A percentile compares a stretch with the other conserved stretches of the same genome.
phyloP scores from a whole-genome alignment of 2,113 vertebrate genomes.

The Lasiurus cinereus region DNA sequence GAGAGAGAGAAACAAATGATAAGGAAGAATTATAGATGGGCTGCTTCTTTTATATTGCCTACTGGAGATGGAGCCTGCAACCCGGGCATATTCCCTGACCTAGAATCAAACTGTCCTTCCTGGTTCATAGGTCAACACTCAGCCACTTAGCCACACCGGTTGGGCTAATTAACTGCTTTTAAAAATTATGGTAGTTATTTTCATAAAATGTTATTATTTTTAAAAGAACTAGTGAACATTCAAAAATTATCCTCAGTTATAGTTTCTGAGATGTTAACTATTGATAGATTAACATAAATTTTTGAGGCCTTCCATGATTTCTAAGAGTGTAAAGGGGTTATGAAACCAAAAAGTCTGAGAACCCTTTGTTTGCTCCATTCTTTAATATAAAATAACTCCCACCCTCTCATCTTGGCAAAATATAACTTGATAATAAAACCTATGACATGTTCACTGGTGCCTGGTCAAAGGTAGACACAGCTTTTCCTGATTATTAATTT shows the following conservation, averaged over 20 bases:
- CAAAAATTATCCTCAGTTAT: not conserved
- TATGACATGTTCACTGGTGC: not conserved
- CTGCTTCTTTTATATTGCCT: no score
- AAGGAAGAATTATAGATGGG: no score
- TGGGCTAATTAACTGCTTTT: not conserved
- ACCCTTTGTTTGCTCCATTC: not conserved
- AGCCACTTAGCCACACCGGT: no score
- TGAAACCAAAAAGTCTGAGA: not conserved
- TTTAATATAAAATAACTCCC: not conserved
- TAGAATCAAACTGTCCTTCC: no score
- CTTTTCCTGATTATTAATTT: not conserved
- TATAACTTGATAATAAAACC: not conserved
- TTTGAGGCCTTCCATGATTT: not conserved
- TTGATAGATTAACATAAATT: not conserved
- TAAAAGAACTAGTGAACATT: not conserved
- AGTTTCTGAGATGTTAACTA: not conserved
- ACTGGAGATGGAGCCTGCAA: no score
- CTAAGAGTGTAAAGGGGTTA: not conserved
- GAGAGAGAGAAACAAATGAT: no score
- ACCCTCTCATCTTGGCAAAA: not conserved
- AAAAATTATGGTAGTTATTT: not conserved
- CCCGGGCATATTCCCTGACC: no score
- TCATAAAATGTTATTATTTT: slow-evolving; percentile 1
- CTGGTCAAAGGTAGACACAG: not conserved
- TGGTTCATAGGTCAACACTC: no score